Evolutionary conservation across 2,797 vertebrate species (phyloP), one percentile per base, ranked within the genome.

Genomic region (Tragopan temminckii): DNA sequence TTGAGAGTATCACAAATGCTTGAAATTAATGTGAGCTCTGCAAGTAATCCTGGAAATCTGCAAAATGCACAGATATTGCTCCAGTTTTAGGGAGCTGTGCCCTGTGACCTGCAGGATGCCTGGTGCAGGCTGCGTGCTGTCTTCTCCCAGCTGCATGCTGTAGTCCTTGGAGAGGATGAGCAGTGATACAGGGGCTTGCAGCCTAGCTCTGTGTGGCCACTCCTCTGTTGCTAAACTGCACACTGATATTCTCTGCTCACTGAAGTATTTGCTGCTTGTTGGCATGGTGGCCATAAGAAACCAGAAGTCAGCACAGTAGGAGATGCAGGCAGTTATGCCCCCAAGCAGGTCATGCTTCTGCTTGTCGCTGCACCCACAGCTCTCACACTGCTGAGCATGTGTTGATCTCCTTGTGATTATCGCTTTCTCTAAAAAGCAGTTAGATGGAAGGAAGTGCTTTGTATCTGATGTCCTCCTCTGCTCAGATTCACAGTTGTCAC

Each of bases 51-150:
- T 27, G 29, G 50, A 52, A 64, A 42, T 29, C 27, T 66, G 40
- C 57, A 59, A 61, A 68, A 76, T n/a, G 27, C 55, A 53, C 36
- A 58, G 76, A 11, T 12, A 2, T 45, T 36, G 61, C 38, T 48
- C 43, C n/a, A 27, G 42, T 31, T 88, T 0, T 2, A 53, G 25
- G 48, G 24, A 52, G 52, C 62, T 27, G 62, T 77, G 61, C 25
- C 40, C 10, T 2, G 43, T 29, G 15, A 36, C 57, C 29, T 20
- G 25, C 25, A 20, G 82, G 57, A 62, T 27, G 61, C 57, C 46
- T 45, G 27, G 31, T 0, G 0, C 53, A 12, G 61, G 24, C 14
- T 0, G n/a, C 23, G 66, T 1, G 1, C 46, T 29, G 42, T 27
- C 2, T 35, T 5, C 62, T 64, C 45, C 43, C 59, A 31, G 23